Percentiles rank a stretch among this genome's conserved stretches.
These are phyloP conservation scores for Teleogryllus oceanicus DNA, from an alignment of 2,888 invertebrate genomes.

Conservation along the genomic window DNA sequence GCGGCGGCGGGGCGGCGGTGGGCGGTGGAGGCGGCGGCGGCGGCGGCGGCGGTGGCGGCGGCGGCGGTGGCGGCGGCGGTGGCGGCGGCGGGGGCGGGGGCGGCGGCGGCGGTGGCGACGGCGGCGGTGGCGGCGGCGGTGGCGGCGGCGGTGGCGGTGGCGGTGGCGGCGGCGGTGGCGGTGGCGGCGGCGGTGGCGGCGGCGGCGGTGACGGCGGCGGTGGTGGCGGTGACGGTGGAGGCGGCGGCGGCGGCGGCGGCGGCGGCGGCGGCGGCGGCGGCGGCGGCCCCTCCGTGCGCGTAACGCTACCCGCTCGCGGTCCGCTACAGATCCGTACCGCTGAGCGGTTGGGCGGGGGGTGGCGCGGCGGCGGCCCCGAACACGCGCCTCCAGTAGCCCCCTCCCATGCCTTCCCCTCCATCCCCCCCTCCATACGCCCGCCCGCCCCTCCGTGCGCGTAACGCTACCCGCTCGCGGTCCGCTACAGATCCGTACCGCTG, in stretches of 20 bases:
- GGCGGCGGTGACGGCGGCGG: not conserved
- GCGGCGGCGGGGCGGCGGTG: too few relatives aligned
- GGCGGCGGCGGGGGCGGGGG: too few relatives aligned
- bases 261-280: too few relatives aligned
- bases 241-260: too few relatives aligned
- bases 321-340: slow-evolving; percentile 4
- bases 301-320: not conserved
- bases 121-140: too few relatives aligned
- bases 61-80: too few relatives aligned
- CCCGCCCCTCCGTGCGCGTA: not conserved
- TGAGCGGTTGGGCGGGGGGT: not conserved
- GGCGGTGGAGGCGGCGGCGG: too few relatives aligned
- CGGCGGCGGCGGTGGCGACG: too few relatives aligned
- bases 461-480: not conserved
- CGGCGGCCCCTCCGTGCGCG: not conserved
- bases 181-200: not conserved
- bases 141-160: too few relatives aligned
- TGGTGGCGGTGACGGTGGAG: too few relatives aligned
- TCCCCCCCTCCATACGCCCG: not conserved
- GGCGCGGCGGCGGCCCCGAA: not conserved
- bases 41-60: too few relatives aligned
- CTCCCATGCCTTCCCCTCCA: not conserved
- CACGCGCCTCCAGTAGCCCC: not conserved
- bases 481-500: not conserved
- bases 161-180: too few relatives aligned